Percentiles rank a stretch among this genome's conserved stretches.
Conservation (phyloP, 2,888 invertebrate genomes). For the Athetis lepigone region DNA sequence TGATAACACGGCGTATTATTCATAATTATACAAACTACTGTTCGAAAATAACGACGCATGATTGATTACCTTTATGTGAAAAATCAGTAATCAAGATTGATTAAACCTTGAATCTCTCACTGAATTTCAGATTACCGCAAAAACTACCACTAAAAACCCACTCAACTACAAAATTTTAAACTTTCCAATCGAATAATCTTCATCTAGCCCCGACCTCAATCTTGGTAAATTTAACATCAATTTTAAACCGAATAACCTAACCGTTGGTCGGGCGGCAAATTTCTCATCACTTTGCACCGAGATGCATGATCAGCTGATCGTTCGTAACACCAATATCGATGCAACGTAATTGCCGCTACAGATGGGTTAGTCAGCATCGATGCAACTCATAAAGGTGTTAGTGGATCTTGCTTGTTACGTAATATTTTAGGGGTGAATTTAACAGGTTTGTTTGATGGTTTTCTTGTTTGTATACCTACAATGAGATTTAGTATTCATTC, state of each 20-base stretch:
- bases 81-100: too few species aligned
- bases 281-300: conserved; percentile 78
- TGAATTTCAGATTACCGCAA: too few species aligned
- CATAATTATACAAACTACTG: too few species aligned
- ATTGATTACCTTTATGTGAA: too few species aligned
- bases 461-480: background rate
- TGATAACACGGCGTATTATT: too few species aligned
- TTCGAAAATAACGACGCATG: too few species aligned
- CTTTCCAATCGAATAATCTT: conserved; percentile 23
- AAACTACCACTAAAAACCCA: background rate
- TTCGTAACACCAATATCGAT: conserved; percentile 45
- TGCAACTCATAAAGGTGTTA: conserved; percentile 24
- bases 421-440: conserved; percentile 14
- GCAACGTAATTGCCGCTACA: conserved; percentile 69
- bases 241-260: conserved; percentile 70
- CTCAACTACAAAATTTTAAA: background rate
- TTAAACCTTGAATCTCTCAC: too few species aligned
- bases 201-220: conserved; percentile 28
- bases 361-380: conserved; percentile 51
- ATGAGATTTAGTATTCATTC: too few species aligned
- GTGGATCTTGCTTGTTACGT: conserved; percentile 10
- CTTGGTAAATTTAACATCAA: conserved; percentile 54
- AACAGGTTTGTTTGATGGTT: background rate
- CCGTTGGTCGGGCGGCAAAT: conserved; percentile 84
- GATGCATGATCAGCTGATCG: conserved; percentile 69